Conservation (phyloP, 2,113 vertebrate species). For the Tursiops truncatus region DNA sequence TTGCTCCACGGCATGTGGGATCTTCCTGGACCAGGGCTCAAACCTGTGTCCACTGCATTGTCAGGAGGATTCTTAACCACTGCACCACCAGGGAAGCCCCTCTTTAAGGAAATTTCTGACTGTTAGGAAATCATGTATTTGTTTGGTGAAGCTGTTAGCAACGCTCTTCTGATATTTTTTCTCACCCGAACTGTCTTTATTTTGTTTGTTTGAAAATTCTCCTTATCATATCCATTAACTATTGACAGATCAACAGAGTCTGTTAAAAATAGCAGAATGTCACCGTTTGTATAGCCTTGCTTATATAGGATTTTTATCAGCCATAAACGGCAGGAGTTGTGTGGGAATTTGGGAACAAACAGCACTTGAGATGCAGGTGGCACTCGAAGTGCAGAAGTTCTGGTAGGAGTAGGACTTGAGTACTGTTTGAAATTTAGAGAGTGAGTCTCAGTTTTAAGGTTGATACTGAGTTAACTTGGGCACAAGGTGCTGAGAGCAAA, state of each 20-base stretch:
- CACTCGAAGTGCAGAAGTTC: background rate
- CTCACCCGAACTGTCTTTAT: background rate
- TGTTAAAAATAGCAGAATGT: conserved; percentile 36
- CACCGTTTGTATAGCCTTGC: background rate
- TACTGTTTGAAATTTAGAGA: background rate
- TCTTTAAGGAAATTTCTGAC: background rate
- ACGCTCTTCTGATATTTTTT: background rate
- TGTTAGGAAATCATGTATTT: conserved; percentile 17
- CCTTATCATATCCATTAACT: background rate
- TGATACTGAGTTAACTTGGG: background rate
- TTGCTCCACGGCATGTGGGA: too few species aligned
- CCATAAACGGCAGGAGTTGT: background rate
- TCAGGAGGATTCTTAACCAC: too few species aligned
- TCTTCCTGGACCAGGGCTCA: too few species aligned
- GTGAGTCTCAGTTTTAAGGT: background rate
- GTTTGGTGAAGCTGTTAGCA: background rate
- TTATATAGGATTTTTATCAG: background rate
- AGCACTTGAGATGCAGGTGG: background rate
- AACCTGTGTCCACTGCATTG: too few species aligned
- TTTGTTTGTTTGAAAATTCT: background rate
- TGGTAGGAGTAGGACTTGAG: background rate
- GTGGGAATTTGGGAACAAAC: background rate
- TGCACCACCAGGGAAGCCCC: too few species aligned
- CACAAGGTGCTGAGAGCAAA: background rate
- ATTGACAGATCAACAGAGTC: background rate